These are phyloP conservation scores for Willowsia nigromaculata DNA, from an alignment of 2,888 invertebrate genomes.

Conservation along the genomic window DNA sequence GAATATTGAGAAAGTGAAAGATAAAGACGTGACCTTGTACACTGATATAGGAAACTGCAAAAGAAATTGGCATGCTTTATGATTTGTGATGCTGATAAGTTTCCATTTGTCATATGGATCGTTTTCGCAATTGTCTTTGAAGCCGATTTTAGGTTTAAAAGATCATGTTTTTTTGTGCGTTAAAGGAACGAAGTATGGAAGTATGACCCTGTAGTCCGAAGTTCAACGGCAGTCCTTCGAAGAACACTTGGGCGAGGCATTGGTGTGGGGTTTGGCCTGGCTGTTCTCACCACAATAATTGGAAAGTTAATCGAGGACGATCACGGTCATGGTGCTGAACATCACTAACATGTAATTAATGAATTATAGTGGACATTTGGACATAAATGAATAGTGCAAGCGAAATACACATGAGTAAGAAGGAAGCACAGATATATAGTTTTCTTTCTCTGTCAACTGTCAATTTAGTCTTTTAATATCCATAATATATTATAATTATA, in stretches of 20 bases:
- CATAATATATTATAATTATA: not conserved
- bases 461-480: constrained; percentile 14
- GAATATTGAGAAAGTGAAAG: not conserved
- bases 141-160: not conserved
- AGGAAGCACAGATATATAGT: not conserved
- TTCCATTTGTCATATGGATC: not conserved
- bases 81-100: too few relatives aligned
- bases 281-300: constrained; percentile 82
- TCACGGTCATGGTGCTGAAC: constrained; percentile 80
- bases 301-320: constrained; percentile 79
- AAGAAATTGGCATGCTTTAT: too few relatives aligned
- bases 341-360: constrained; percentile 18
- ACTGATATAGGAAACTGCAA: too few relatives aligned
- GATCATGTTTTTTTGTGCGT: constrained; percentile 32
- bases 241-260: constrained; percentile 83
- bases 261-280: constrained; percentile 84
- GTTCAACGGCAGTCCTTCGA: constrained; percentile 6
- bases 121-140: not conserved
- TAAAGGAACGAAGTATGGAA: constrained; percentile 92
- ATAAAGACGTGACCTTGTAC: too few relatives aligned
- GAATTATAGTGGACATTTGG: not conserved
- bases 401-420: not conserved
- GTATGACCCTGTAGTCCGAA: constrained; percentile 80
- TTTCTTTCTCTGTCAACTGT: not conserved
- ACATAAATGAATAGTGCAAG: not conserved